Evolutionary conservation across 2,888 invertebrate species (phyloP), one percentile per base, ranked within the genome.

Genomic region (Acleris holmiana): DNA sequence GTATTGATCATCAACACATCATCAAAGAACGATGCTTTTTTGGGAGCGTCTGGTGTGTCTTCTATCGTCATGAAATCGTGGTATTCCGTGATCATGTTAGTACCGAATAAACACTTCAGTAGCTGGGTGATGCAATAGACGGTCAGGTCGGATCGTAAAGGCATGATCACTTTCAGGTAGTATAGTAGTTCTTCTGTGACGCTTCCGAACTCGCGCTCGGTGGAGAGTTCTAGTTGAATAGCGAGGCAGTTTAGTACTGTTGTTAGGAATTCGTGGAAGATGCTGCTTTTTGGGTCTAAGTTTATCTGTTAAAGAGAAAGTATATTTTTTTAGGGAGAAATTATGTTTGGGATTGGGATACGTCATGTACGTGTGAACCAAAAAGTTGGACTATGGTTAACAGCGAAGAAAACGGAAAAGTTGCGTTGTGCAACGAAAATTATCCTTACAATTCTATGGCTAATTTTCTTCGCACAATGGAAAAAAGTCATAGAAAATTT

Each of bases 151-250:
- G 97, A 94, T 61, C 96, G 95, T 44, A 97, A 78, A 10, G 93
- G 88, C 80, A 97, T 95, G 2, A 96, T 95, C 0, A 94, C 93
- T 75, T 95, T 95, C 7, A 97, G 88, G 79, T 97, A 97, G 72
- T 93, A 93, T 0, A 98, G 89, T 17, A 98, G 90, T 85, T 98
- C 98, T 85, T 98, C 97, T 0, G 97, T 95, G 54, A 96, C 93
- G 54, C 93, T 88, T 1, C 96, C 96, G 35, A 96, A 94, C 83
- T 97, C 97, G 21, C 88, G 89, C 56, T 95, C 92, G 0, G 95
- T 95, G 1, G 95, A 93, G 40, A 96, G 86, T 85, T 96, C 96
- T 66, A 97, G 82, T 51, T 97, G 93, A 66, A 96, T 94, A 0
- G 96, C 94, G 23, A 97, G 81, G 5, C 95, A 94, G 67, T 94